Evolutionary conservation across 2,888 invertebrate genomes (phyloP), one percentile per base, ranked within the genome.

Genomic region (Eurytoma adleriae): DNA sequence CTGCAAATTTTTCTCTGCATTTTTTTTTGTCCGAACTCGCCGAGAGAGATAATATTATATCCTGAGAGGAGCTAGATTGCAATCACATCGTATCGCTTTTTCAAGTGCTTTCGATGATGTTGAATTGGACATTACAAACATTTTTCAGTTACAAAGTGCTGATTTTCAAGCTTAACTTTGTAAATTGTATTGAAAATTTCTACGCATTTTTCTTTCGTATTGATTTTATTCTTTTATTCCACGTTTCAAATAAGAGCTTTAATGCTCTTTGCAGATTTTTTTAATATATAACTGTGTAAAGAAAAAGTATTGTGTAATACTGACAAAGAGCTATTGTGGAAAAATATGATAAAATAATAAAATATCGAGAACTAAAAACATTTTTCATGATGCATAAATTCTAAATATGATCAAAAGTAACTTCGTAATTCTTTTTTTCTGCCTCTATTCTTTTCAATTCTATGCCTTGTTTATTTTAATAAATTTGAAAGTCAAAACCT

Each of bases 51-150:
- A 59, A 24, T 24, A 24, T 73, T 62, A 59, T 16, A 20, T 48
- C 18, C 56, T 16, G 40, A 7, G 16, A 52, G 52, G n/a, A 16
- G 50, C 16, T 18, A 20, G 71, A 68, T 67, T 62, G 54, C 76
- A 40, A 40, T 40, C 40, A 40, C 5, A 40, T 30, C 59, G 64
- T 18, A 30, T 59, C 57, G 54, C 50, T 57, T 75, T 80, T 75
- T 57, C 71, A 64, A 76, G 75, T 76, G 52, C 71, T n/a, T 62
- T 80, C 62, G 27, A 76, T 72, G 71, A 67, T 30, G 68, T 67
- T 50, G 50, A 57, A 76, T 71, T 71, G 57, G 52, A 48, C 20
- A 62, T 50, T 20, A 57, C 62, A 12, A 24, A n/a, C 4, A 14
- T 18, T 57, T 57, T 70, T 16, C 20, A 18, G 48, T 64, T 18